These are phyloP conservation scores for Drosophila simulans DNA, from an alignment of 1,140 invertebrate genomes.

Conservation along the genomic window DNA sequence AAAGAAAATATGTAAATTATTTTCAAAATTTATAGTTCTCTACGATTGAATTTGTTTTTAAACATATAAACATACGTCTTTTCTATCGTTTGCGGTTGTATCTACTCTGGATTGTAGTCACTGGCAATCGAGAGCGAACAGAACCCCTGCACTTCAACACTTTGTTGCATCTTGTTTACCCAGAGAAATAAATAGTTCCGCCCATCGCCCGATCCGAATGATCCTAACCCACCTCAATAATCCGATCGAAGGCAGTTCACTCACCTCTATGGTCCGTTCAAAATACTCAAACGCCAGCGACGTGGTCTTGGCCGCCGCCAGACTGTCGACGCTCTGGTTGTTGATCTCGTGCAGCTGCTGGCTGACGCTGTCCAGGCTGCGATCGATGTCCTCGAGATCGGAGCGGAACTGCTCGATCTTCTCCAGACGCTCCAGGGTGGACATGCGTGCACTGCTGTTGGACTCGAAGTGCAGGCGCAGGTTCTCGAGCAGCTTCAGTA, in stretches of 20 bases:
- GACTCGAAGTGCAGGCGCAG: constrained; percentile 84
- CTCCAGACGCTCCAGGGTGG: constrained; percentile 87
- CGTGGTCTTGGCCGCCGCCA: constrained; percentile 88
- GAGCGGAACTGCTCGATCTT: constrained; percentile 88
- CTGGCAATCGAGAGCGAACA: background rate
- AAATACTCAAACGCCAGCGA: constrained; percentile 91
- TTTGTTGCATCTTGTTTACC: constrained; percentile 9
- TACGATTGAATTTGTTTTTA: no score
- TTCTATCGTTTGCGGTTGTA: no score
- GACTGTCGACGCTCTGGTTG: constrained; percentile 90
- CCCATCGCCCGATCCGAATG: constrained; percentile 1
- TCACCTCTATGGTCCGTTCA: constrained; percentile 92
- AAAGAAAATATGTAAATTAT: constrained; percentile 15
- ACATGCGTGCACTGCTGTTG: constrained; percentile 87
- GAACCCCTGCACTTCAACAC: background rate
- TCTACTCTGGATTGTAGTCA: no score
- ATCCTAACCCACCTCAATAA: constrained; percentile 37
- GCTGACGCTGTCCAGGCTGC: constrained; percentile 88
- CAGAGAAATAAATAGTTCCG: constrained; percentile 5
- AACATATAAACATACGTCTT: no score
- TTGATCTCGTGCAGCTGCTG: constrained; percentile 87
- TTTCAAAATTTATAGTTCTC: no score
- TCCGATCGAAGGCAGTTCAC: constrained; percentile 51
- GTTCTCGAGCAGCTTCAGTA: constrained; percentile 87
- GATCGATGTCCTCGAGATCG: constrained; percentile 89